Evolutionary conservation across 1,140 invertebrate genomes (phyloP), one percentile per base, ranked within the genome.

Genomic region (Hermetia illucens): DNA sequence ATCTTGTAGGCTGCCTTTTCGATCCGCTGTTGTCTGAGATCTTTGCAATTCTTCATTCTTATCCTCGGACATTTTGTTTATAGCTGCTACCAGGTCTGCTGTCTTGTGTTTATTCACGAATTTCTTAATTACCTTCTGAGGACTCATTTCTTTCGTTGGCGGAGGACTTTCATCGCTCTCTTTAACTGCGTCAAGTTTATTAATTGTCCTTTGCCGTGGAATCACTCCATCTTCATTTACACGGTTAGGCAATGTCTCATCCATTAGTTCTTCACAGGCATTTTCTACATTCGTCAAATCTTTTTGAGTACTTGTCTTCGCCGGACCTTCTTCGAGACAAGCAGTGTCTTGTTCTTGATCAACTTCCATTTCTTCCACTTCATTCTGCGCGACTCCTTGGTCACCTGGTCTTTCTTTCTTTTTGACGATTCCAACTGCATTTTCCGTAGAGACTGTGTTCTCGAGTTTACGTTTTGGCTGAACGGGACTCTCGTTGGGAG

Each of bases 401-500:
- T 32, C 21, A 41, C 19, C 18, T 25, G 33, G 38, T 34, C 38
- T 42, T 39, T 77, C 74, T 54, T 75, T 76, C 47, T 72, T 72
- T 40, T 72, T 69, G 27, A 66, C 63, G 24, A 65, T 66, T 24
- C 65, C 66, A 5, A 61, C 61, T 1, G 61, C 58, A 45, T 64
- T 64, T 38, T 77, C 75, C 40, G 69, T 75, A 36, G 77, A 82
- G 33, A 76, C 69, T 10, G 77, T 76, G 6, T 70, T 68, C 52
- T 82, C 77, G 15, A 81, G 53, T 55, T 80, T 81, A 30, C 77
- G 65, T 52, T 82, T 82, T 2, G 49, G 47, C 35, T 58, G 58
- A 22, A 54, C 49, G 10, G 50, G 49, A 32, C 52, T 57, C 35
- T 57, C 51, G 34, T 51, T 46, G 20, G 56, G 56, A 25, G 58